Evolutionary conservation across 2,113 vertebrate species (phyloP), one percentile per base, ranked within the genome.

Genomic region (Gavia stellata): DNA sequence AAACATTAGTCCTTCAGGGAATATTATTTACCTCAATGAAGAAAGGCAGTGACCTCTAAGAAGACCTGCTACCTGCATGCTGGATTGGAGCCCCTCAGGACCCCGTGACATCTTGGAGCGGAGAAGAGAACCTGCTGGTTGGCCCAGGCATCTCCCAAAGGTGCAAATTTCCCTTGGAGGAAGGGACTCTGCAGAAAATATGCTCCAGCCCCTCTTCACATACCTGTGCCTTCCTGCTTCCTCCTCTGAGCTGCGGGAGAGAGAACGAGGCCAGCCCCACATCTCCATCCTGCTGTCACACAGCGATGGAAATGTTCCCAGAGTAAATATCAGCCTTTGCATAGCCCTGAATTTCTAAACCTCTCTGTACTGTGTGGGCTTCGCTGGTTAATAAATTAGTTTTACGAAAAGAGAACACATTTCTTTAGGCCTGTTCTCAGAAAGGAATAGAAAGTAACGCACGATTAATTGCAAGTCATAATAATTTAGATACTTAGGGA

Each of bases 81-180:
- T 52, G 33, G 17, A 61, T 14, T 62, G 25, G 16, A 52, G 25
- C 12, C 23, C 26, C 11, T 3, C 3, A 36, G 73, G 21, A 42
- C 24, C 2, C 23, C 0, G 1, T 40, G 53, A 25, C 53, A 45
- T 58, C 25, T 73, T 1, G 0, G 49, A 44, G 29, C 44, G 47
- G 53, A 28, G 53, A 45, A 88, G 29, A 34, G 38, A 80, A 80
- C n/a, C 29, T 79, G 23, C 38, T 53, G 34, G 33, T 36, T n/a
- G 36, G 17, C 23, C 42, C 31, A 80, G n/a, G 31, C 14, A 31
- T n/a, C 34, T 42, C 62, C 66, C 36, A 62, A 50, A 66, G n/a
- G 33, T 55, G 71, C 40, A 28, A 5, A 68, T 50, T 68, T 50
- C 47, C 47, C 53, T 45, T 59, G 25, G n/a, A 61, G 50, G 38